These are phyloP conservation scores for Megalurothrips usitatus DNA, from an alignment of 2,888 invertebrate species.

Conservation along the genomic window DNA sequence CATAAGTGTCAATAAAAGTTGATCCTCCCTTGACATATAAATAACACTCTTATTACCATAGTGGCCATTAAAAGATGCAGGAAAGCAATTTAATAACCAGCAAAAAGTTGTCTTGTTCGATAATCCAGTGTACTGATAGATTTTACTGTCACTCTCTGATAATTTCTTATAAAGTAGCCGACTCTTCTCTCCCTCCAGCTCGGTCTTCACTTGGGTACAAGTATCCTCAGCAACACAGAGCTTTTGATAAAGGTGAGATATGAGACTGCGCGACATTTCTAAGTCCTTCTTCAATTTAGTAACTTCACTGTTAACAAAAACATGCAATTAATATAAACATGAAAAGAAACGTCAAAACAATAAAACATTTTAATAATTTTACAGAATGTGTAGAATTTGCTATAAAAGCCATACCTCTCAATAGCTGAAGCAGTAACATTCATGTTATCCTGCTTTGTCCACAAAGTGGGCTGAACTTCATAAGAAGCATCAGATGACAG, in stretches of 20 bases:
- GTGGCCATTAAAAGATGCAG: not conserved
- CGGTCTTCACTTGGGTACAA: not conserved
- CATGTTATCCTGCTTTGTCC: not conserved
- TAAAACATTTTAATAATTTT: not conserved
- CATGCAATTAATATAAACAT: not conserved
- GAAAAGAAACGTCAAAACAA: not conserved
- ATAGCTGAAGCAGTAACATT: not conserved
- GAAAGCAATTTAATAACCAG: not conserved
- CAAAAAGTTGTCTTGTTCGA: not conserved
- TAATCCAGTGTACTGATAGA: not conserved
- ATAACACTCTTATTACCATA: not conserved
- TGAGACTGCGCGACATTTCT: not conserved
- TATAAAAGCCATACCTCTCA: not conserved
- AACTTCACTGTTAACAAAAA: not conserved
- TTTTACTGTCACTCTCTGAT: too few relatives aligned
- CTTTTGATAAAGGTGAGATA: not conserved
- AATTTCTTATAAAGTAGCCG: not conserved
- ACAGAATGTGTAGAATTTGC: not conserved
- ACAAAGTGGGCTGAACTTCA: not conserved
- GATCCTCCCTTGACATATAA: constrained; percentile 11
- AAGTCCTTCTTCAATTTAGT: not conserved
- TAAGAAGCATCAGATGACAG: not conserved
- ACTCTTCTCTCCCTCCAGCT: not conserved
- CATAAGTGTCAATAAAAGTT: not conserved
- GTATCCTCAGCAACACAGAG: not conserved